phyloP scores from a whole-genome alignment of 2,797 vertebrate species.

The Sebastes kiyomatsui region DNA sequence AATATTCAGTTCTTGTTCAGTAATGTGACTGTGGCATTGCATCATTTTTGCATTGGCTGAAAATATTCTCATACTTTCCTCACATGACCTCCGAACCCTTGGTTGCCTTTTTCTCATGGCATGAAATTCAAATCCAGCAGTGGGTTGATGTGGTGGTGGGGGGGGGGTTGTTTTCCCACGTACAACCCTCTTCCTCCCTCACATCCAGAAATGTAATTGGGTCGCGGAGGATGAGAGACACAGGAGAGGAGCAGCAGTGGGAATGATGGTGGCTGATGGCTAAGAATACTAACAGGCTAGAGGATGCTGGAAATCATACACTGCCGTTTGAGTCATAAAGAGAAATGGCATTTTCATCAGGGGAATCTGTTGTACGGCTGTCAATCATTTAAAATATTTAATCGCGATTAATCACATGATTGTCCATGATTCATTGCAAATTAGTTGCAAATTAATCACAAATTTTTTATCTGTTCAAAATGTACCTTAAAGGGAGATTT shows the following conservation, averaged over 20 bases:
- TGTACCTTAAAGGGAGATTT: too few species aligned
- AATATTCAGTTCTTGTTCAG: not conserved
- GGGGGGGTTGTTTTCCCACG: constrained; percentile 54
- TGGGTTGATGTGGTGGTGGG: not conserved
- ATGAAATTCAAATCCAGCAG: constrained; percentile 64
- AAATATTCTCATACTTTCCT: constrained; percentile 53
- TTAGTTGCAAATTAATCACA: too few species aligned
- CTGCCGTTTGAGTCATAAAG: not conserved
- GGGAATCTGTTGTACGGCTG: too few species aligned
- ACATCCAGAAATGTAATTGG: constrained; percentile 65
- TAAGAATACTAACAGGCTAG: constrained; percentile 37
- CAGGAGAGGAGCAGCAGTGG: constrained; percentile 47
- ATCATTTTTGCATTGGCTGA: constrained; percentile 22
- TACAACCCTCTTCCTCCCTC: constrained; percentile 42
- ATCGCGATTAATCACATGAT: too few species aligned
- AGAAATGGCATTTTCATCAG: not conserved
- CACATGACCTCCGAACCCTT: constrained; percentile 67
- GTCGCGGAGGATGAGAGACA: constrained; percentile 45
- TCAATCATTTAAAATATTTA: too few species aligned
- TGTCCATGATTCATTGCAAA: too few species aligned
- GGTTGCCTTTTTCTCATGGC: constrained; percentile 61
- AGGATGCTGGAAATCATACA: constrained; percentile 1
- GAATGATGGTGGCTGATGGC: constrained; percentile 41
- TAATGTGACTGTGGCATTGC: constrained; percentile 12
- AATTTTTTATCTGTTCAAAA: too few species aligned